A percentile compares a stretch with the other conserved stretches of the same genome.
These are phyloP conservation scores for Clarias platycephalus DNA, from an alignment of 2,797 vertebrate genomes.

Conservation along the genomic window DNA sequence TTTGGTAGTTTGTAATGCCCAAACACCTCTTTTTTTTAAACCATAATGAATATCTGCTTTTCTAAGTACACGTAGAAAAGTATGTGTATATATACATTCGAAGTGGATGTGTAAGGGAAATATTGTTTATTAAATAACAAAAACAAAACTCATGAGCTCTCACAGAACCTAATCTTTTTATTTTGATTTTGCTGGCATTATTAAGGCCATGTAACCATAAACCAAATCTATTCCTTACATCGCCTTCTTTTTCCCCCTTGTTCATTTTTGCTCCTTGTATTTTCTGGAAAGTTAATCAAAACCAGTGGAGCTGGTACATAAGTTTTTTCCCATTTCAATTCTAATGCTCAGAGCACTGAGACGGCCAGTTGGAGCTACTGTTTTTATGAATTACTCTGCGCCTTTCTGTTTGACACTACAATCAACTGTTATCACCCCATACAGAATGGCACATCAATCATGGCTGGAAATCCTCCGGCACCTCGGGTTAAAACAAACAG, in stretches of 20 bases:
- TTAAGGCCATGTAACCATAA: background rate
- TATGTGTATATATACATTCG: background rate
- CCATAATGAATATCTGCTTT: background rate
- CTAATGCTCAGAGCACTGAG: slow-evolving; percentile 21
- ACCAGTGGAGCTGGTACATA: slow-evolving; percentile 2
- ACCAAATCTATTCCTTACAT: background rate
- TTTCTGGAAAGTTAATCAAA: slow-evolving; percentile 35
- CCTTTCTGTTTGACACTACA: slow-evolving; percentile 52
- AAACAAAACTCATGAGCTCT: background rate
- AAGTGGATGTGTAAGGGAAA: too few relatives aligned
- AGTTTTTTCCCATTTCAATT: slow-evolving; percentile 28
- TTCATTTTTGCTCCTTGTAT: background rate
- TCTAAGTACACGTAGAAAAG: background rate
- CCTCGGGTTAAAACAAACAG: slow-evolving; percentile 52
- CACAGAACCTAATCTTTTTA: background rate
- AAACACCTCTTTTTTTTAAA: background rate
- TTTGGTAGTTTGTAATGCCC: background rate
- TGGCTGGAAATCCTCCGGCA: slow-evolving; percentile 33
- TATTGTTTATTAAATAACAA: background rate
- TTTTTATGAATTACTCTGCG: slow-evolving; percentile 51
- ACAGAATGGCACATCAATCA: slow-evolving; percentile 47
- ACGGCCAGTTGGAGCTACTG: slow-evolving; percentile 36
- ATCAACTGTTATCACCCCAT: slow-evolving; percentile 54
- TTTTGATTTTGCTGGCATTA: background rate
- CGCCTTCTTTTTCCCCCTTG: background rate